These are phyloP conservation scores for Volucella bombylans DNA, from an alignment of 2,888 invertebrate species.

Conservation along the genomic window DNA sequence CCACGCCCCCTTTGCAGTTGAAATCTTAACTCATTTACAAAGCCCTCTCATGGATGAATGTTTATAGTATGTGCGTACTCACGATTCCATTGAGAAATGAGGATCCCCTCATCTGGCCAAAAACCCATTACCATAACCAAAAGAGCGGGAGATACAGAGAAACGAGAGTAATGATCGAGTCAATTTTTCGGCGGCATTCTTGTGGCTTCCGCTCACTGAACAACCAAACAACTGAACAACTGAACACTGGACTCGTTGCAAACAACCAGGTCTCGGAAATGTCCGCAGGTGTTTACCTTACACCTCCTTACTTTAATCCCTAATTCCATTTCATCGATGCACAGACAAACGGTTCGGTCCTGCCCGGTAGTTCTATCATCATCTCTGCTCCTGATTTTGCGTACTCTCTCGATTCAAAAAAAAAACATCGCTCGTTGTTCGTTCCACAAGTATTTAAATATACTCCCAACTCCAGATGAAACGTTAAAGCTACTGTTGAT, in stretches of 20 bases:
- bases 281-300: constrained; percentile 74
- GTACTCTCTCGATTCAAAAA: constrained; percentile 68
- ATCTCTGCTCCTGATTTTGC: constrained; percentile 46
- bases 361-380: constrained; percentile 17
- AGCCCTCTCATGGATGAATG: background rate
- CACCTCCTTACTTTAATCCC: constrained; percentile 66
- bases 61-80: background rate
- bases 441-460: constrained; percentile 62
- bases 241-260: background rate
- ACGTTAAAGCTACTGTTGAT: constrained; percentile 60
- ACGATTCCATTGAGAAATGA: constrained; percentile 57
- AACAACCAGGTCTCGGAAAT: constrained; percentile 31
- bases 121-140: constrained; percentile 68
- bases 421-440: constrained; percentile 17
- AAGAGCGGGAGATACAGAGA: too few relatives aligned
- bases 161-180: constrained; percentile 53
- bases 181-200: constrained; percentile 67
- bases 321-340: constrained; percentile 45
- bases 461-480: constrained; percentile 55
- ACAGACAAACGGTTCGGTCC: constrained; percentile 13
- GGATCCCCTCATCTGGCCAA: background rate
- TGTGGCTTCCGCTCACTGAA: constrained; percentile 67
- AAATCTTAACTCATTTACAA: constrained; percentile 66
- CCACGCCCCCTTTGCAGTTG: constrained; percentile 67
- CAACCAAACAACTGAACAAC: too few relatives aligned